Conservation (phyloP, 2,888 invertebrate species). For the Polyommatus iphigenia region DNA sequence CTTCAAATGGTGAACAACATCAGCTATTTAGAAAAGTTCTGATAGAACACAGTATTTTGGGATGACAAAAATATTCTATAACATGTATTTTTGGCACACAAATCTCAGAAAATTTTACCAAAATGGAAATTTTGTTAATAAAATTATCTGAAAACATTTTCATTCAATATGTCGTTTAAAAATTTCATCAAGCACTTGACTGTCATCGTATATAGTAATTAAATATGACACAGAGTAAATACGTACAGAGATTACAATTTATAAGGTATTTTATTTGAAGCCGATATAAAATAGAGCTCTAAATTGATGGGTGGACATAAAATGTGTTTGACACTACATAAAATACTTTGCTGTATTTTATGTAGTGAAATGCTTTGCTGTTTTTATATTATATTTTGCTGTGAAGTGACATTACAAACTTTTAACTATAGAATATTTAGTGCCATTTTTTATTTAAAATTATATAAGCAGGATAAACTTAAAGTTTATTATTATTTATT, state of each 20-base stretch:
- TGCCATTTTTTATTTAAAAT: too few relatives aligned
- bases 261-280: background rate
- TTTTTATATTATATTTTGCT: too few relatives aligned
- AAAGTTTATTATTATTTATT: too few relatives aligned
- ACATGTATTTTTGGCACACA: background rate
- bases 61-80: background rate
- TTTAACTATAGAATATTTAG: too few relatives aligned
- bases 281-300: background rate
- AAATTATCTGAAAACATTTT: background rate
- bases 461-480: too few relatives aligned
- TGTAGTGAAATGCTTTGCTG: too few relatives aligned
- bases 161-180: background rate
- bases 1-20: too few relatives aligned
- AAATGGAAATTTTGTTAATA: background rate
- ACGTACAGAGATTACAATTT: background rate
- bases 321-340: too few relatives aligned
- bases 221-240: constrained; percentile 7
- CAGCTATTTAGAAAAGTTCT: background rate
- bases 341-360: too few relatives aligned
- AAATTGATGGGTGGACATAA: background rate
- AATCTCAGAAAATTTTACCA: background rate
- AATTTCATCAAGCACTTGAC: constrained; percentile 15
- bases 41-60: background rate
- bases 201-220: constrained; percentile 1
- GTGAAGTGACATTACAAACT: too few relatives aligned